Base-by-base conservation (phyloP, 2,113 vertebrate genomes). In the Oreochromis spilurus region DNA sequence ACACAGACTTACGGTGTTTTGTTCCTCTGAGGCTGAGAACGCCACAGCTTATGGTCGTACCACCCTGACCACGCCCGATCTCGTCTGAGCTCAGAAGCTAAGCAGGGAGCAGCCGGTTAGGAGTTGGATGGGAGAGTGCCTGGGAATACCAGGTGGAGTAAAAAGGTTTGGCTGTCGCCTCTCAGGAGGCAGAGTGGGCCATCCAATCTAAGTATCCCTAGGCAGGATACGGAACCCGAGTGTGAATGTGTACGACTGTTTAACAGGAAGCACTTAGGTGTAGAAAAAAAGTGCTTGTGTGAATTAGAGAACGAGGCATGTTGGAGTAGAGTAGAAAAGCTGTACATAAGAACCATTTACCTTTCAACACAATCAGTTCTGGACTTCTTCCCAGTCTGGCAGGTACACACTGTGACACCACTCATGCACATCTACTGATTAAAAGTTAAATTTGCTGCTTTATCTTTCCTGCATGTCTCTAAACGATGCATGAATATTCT, bases 31-130 rank as follows among this genome's bases (percentile, higher is more conserved):
- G 3, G 14, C 24, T 72, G 40, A 72, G 67, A 62, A 36, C 17
- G 5, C 17, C 58, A n/a, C 17, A 4, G 58, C 58, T 36, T n/a
- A n/a, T 36, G 9, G 58, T n/a, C 4, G 31, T 36, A 65, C 1
- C 0, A 0, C 17, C 31, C 60, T 12, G 60, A 65, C 60, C 60
- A 65, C 10, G 60, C 60, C 60, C 31, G 6, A 0, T n/a, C 60
- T 5, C 4, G 9, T 62, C 58, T 62, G 31, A 62, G 31, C 58
- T 36, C 58, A 36, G 58, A 62, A 1, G 58, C 31, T 62, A 62
- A 62, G 58, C 2, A 12, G 60, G 17, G 17, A 12, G 60, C 58
- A 36, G 31, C 5, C 1, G 5, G 17, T 7, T 62, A 4, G 58
- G 1, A 65, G 60, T 7, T n/a, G 31, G 60, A 65, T 65, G 31